A percentile compares a stretch with the other conserved stretches of the same genome.
Evolutionary conservation across 2,113 vertebrate genomes (phyloP).

Genomic region (Scomber scombrus): DNA sequence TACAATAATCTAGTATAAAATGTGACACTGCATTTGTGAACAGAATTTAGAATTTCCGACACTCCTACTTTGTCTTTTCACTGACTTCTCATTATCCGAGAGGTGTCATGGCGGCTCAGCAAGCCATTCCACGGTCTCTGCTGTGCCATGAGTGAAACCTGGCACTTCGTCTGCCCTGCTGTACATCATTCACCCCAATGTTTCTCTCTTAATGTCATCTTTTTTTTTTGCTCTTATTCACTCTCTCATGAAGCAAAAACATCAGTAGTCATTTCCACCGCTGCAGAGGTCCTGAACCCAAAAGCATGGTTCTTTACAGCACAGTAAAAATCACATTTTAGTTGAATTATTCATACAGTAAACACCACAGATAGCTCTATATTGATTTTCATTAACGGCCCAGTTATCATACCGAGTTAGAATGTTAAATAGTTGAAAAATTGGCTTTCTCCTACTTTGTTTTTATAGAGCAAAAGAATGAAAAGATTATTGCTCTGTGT

Average conservation of each 20-base stretch:
- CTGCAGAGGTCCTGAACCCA: background rate
- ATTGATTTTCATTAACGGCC: no score
- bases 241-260: background rate
- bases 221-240: background rate
- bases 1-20: background rate
- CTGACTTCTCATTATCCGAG: background rate
- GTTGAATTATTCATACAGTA: no score
- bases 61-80: background rate
- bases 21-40: background rate
- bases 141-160: slow-evolving; percentile 3
- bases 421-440: no score
- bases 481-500: no score
- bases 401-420: no score
- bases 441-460: no score
- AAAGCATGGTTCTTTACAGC: background rate
- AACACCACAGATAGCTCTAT: no score
- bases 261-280: background rate
- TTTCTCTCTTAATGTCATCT: background rate
- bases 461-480: no score
- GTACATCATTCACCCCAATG: background rate
- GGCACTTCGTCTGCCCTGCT: background rate
- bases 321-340: background rate
- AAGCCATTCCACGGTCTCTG: slow-evolving; percentile 8
- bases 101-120: slow-evolving; percentile 13
- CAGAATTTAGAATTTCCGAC: background rate